Conservation (phyloP, 2,113 vertebrate genomes). For the Solenodon paradoxus region DNA sequence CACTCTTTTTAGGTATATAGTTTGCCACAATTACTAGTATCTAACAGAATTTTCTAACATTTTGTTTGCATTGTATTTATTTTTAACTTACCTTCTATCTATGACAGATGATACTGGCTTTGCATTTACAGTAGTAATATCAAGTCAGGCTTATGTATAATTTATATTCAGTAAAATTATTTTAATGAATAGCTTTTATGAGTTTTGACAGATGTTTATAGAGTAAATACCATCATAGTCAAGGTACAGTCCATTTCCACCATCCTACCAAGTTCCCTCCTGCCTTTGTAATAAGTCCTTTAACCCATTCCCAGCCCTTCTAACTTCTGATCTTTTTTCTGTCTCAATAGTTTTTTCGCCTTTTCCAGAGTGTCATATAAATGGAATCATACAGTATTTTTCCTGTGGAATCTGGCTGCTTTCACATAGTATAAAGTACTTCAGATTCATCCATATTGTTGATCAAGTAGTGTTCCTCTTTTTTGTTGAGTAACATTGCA, state of each 20-base stretch:
- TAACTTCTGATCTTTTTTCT: neutral
- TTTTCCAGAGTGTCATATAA: conserved; percentile 6
- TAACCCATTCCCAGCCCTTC: neutral
- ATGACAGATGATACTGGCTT: neutral
- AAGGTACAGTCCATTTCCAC: neutral
- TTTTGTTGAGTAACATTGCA: conserved; percentile 22
- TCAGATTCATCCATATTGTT: neutral
- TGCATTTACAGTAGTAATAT: neutral
- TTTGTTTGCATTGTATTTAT: conserved; percentile 31
- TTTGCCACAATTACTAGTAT: neutral
- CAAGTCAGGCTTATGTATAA: neutral
- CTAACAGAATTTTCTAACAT: neutral
- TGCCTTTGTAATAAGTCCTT: neutral
- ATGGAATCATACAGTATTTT: neutral
- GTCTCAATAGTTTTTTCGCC: neutral
- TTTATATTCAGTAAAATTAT: neutral
- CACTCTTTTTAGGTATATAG: neutral
- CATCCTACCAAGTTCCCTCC: neutral
- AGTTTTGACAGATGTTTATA: neutral
- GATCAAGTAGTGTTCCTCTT: neutral
- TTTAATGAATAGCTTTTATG: neutral
- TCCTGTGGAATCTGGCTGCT: neutral
- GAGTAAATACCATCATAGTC: neutral
- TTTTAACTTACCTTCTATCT: conserved; percentile 9
- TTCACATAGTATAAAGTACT: neutral